Base-by-base conservation (phyloP, 1,140 invertebrate genomes). In the Trachelipus rathkii region DNA sequence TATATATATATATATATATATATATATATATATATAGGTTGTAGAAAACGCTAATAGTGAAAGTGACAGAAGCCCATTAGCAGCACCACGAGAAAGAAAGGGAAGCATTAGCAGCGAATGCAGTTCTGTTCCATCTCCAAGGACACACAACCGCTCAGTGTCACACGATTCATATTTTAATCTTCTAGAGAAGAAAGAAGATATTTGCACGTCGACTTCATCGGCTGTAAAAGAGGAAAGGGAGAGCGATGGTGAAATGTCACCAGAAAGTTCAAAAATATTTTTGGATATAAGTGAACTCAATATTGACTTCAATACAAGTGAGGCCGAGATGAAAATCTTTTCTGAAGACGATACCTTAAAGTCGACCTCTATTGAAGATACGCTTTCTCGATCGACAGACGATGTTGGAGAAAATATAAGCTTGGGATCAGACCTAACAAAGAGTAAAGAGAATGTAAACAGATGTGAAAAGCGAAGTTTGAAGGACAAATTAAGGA, bases 151-250 rank as follows among this genome's bases (percentile, higher is more conserved):
- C 68, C 84, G 91, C 72, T 95, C 93, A 0, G 92, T 94, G 0
- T 95, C 93, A 0, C 94, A 95, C 84, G 94, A 96, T 85, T 96
- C 94, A 0, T 96, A 96, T 85, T 96, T 96, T 86, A 93, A 95
- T 86, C 87, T 87, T 67, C 81, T 88, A 13, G 85, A 86, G 79
- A 82, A 77, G 78, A 78, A 45, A 43, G 82, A 44, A 79, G 82
- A 66, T 78, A 82, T 76, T 33, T 75, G 33, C n/a, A 10, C 67
- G n/a, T 66, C 78, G 11, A 68, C 77, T 13, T 75, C 76, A 60
- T 71, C 74, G 11, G 77, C 77, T 11, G 80, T 81, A 19, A 76
- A 76, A 60, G 77, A 79, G 75, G 79, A 81, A 75, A 77, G 80
- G 15, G 80, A 81, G 70, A 81, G 76, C 66, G 78, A 77, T 44